Evolutionary conservation across 1,140 invertebrate genomes (phyloP).

Genomic region (Drosophila miranda): DNA sequence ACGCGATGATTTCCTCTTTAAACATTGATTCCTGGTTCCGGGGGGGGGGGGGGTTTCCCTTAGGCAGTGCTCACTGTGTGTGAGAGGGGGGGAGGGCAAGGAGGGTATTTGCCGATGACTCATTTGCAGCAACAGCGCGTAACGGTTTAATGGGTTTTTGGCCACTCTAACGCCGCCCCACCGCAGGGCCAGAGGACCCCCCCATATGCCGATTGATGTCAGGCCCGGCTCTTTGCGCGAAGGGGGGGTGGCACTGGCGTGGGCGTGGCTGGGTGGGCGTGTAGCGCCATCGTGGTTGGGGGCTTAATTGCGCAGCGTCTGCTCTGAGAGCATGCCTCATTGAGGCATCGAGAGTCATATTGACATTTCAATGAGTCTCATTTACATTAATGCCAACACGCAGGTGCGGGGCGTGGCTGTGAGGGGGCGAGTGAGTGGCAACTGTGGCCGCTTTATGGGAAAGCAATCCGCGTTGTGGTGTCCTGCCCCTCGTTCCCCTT

Average conservation of each 20-base stretch:
- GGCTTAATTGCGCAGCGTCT: slow-evolving; percentile 42
- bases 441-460: slow-evolving; percentile 62
- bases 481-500: too few relatives aligned
- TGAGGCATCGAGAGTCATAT: slow-evolving; percentile 67
- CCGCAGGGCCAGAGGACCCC: too few relatives aligned
- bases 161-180: slow-evolving; percentile 20
- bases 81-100: slow-evolving; percentile 1
- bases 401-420: neutral
- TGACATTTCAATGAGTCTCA: slow-evolving; percentile 75
- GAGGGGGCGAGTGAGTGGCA: slow-evolving; percentile 10
- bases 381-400: slow-evolving; percentile 67
- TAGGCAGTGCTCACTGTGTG: slow-evolving; percentile 11
- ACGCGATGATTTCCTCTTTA: too few relatives aligned
- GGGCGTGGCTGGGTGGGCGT: slow-evolving; percentile 1
- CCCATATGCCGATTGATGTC: slow-evolving; percentile 53
- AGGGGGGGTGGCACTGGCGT: slow-evolving; percentile 2
- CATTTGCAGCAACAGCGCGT: slow-evolving; percentile 64
- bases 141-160: slow-evolving; percentile 71
- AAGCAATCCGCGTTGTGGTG: slow-evolving; percentile 34
- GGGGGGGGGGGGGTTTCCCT: neutral
- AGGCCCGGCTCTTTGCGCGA: slow-evolving; percentile 19
- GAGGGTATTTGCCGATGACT: slow-evolving; percentile 63
- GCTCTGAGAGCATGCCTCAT: slow-evolving; percentile 42
- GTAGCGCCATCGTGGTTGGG: slow-evolving; percentile 14
- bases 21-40: too few relatives aligned